Conservation (phyloP, 2,888 invertebrate species). For the Habrosyne pyritoides region DNA sequence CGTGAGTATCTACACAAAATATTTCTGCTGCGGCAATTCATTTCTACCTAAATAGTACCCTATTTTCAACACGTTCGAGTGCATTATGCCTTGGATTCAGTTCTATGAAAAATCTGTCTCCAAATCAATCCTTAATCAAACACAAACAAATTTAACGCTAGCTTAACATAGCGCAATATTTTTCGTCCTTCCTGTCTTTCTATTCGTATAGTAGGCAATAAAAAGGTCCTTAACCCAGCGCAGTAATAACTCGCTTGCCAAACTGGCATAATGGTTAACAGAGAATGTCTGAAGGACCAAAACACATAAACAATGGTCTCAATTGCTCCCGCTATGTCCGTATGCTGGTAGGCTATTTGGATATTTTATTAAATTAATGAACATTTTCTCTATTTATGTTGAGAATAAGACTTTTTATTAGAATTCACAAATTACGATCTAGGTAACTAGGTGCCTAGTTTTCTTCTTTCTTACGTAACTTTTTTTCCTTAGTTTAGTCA, state of each 20-base stretch:
- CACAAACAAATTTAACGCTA: neutral
- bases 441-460: neutral
- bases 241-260: neutral
- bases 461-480: neutral
- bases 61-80: too few relatives aligned
- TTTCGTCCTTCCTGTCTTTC: slow-evolving; percentile 3
- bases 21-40: neutral
- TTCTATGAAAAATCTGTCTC: neutral
- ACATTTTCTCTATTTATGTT: neutral
- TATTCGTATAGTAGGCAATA: slow-evolving; percentile 4
- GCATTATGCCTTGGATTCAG: too few relatives aligned
- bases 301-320: slow-evolving; percentile 7
- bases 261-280: neutral
- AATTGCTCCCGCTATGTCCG: neutral
- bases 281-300: slow-evolving; percentile 5
- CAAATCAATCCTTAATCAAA: neutral
- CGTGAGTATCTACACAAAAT: slow-evolving; percentile 57
- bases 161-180: neutral
- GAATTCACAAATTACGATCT: neutral
- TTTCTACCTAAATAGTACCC: too few relatives aligned
- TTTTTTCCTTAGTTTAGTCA: neutral
- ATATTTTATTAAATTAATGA: neutral
- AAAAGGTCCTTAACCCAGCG: slow-evolving; percentile 7
- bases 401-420: neutral
- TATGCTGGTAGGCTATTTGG: neutral